Conservation (phyloP, 2,113 vertebrate species). For the Notechis scutatus region DNA sequence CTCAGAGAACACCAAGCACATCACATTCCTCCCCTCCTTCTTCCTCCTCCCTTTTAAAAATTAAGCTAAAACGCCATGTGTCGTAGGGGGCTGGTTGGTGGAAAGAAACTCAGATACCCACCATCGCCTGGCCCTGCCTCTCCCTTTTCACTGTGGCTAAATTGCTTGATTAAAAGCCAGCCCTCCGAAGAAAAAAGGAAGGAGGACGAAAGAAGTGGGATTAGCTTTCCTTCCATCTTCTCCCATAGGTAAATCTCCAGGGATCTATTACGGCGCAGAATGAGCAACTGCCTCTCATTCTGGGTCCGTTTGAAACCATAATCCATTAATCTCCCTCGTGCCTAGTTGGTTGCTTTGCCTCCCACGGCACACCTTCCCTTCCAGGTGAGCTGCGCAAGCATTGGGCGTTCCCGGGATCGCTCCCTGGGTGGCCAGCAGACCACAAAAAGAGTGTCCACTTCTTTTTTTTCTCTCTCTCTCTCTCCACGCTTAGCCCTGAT, state of each 20-base stretch:
- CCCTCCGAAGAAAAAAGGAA: conserved; percentile 7
- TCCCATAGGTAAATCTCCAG: conserved; percentile 26
- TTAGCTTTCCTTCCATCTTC: conserved; percentile 3
- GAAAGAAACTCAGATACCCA: not conserved
- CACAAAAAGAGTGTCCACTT: not conserved
- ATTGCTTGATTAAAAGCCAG: conserved; percentile 34
- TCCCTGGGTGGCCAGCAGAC: not conserved
- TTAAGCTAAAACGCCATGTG: not conserved
- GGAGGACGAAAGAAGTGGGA: not conserved
- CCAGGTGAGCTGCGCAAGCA: not conserved
- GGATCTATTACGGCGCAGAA: not conserved
- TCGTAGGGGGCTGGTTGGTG: not conserved
- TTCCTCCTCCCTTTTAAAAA: not conserved
- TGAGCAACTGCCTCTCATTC: conserved; percentile 11
- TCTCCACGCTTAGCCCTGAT: not conserved
- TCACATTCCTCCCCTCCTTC: too few relatives aligned
- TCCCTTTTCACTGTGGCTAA: conserved; percentile 21
- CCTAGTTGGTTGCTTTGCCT: not conserved
- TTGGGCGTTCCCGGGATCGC: not conserved
- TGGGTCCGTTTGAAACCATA: not conserved
- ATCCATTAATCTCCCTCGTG: not conserved
- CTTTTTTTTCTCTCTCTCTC: too few relatives aligned
- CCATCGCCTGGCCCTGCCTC: not conserved
- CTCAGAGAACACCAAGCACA: too few relatives aligned
- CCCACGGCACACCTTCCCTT: conserved; percentile 33